Base-by-base conservation (phyloP, 2,888 invertebrate species). In the Cerastoderma edule region DNA sequence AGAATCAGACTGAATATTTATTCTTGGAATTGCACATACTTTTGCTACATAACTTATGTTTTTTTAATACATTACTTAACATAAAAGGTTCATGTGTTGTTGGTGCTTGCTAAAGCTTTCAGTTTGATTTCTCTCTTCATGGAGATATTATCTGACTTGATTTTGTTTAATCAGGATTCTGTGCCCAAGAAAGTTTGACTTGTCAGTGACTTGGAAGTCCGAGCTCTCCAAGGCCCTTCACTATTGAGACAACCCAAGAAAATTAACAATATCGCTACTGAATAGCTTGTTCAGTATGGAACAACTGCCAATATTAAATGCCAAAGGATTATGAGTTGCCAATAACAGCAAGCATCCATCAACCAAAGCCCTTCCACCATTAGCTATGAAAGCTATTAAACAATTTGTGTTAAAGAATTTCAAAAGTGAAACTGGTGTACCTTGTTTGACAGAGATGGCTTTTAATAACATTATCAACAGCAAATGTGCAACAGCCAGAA, bases 401-500 rank as follows among this genome's bases (percentile, higher is more conserved):
- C 27, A 28, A 30, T 56, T 56, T 56, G 56, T 56, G 13, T 28
- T 56, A 28, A 56, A 56, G 30, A 27, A 56, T 6, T 56, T 56
- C 30, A n/a, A 56, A 30, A 56, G 8, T 24, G 56, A 56, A 6
- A 56, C 13, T 56, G 56, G 56, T 27, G 56, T 16, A 28, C 56
- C 56, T 6, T 56, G 28, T 56, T 16, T 28, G 28, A 56, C 27
- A 13, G 56, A 28, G 27, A 30, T 30, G 13, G 6, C 19, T 56
- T 56, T 56, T 30, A 56, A 56, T 28, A 24, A 27, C 13, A 19
- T 28, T 10, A 56, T 56, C 19, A 56, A 56, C 30, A 56, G 56
- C 30, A 56, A 56, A 56, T 28, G 56, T 56, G 56, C 28, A 24
- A 56, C 56, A 56, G 56, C 56, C 19, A 24, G 56, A 56, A 56